Percentiles rank a stretch among this genome's conserved stretches.
Conservation (phyloP, 2,888 invertebrate species). For the Chymomyza procnemis region DNA sequence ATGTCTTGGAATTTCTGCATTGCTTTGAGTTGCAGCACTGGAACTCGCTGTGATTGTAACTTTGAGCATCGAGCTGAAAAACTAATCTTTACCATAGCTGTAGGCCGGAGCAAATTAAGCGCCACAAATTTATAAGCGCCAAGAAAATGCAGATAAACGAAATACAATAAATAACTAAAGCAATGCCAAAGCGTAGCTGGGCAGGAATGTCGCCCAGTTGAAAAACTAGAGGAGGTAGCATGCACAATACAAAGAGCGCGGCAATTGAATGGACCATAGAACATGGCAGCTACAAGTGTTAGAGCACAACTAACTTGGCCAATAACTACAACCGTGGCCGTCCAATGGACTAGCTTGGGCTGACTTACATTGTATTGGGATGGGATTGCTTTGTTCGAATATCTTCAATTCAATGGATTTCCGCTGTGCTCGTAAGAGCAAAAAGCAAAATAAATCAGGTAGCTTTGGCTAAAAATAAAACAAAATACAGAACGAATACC, state of each 20-base stretch:
- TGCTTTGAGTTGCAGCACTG: background rate
- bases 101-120: background rate
- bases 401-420: conserved; percentile 47
- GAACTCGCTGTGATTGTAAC: background rate
- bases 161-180: conserved; percentile 57
- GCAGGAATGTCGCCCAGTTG: conserved; percentile 29
- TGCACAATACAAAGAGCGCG: conserved; percentile 47
- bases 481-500: conserved; percentile 39
- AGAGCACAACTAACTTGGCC: background rate
- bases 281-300: background rate
- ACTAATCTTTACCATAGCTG: background rate
- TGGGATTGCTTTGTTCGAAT: background rate
- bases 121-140: conserved; percentile 57
- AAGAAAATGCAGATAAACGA: conserved; percentile 64
- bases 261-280: conserved; percentile 37
- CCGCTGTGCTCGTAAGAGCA: conserved; percentile 35
- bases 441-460: conserved; percentile 57
- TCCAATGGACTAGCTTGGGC: background rate
- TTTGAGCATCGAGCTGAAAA: background rate
- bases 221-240: conserved; percentile 11
- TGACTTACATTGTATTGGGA: background rate
- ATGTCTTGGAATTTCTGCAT: background rate
- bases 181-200: conserved; percentile 30
- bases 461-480: background rate
- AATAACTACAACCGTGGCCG: background rate